Base-by-base conservation (phyloP, 2,797 vertebrate species). In the Helostoma temminkii region DNA sequence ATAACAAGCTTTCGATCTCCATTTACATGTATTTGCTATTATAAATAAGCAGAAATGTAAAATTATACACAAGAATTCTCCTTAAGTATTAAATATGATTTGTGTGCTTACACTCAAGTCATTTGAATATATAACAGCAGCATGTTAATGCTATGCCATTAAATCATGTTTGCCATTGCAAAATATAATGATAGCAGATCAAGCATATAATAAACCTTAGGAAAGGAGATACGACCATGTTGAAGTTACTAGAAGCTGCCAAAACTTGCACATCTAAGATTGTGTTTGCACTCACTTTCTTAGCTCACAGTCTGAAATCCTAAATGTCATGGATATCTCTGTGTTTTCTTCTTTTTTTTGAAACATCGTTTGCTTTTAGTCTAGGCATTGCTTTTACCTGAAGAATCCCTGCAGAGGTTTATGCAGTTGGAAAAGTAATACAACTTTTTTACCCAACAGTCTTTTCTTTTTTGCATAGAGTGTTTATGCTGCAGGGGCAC, bases 401-500 rank as follows among this genome's bases (percentile, higher is more conserved):
- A 63, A 69, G 66, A 21, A 45, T 66, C 62, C 57, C 70, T 3
- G 47, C 52, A 55, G 59, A 62, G 57, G 63, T 4, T 2, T 5
- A 25, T 24, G 5, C 55, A 42, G 24, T 49, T 53, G 22, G 5
- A 72, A 76, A 61, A n/a, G 24, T 71, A 69, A 67, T 26, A 36
- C 0, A 1, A 32, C 26, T 46, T 70, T 62, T 61, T 30, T 69
- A n/a, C 37, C 42, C 3, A 0, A 45, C 58, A 21, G 45, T 60
- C 48, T 80, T 58, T 41, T 3, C 4, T 46, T 73, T 60, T 71
- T 32, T 64, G 41, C 18, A 43, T 41, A 2, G 36, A 41, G 24
- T 76, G 71, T 76, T 80, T 76, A 67, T 53, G 63, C 78, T 79
- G 66, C 71, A 78, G 72, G 52, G 65, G 12, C 18, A 15, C 55